Evolutionary conservation across 2,888 invertebrate species (phyloP).

Genomic region (Cyrtodaria siliqua): DNA sequence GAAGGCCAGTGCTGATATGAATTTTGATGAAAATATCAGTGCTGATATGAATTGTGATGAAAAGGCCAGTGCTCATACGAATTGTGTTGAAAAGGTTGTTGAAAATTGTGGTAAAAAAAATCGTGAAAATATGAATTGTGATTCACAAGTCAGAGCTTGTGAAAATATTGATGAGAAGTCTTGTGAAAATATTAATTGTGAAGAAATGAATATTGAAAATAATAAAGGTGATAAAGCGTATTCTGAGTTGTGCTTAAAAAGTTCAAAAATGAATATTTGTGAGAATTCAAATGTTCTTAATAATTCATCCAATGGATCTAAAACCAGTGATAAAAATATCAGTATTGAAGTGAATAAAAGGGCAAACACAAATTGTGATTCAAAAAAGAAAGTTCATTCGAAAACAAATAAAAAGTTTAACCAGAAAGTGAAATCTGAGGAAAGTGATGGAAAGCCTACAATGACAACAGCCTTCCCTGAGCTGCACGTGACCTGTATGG

Average conservation of each 20-base stretch:
- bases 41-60: constrained; percentile 19
- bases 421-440: background rate
- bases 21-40: background rate
- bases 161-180: background rate
- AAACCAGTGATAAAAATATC: constrained; percentile 3
- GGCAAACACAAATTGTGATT: constrained; percentile 19
- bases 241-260: constrained; percentile 19
- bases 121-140: constrained; percentile 22
- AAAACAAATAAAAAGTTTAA: too few species aligned
- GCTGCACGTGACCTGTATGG: constrained; percentile 37
- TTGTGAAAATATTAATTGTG: constrained; percentile 8
- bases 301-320: background rate
- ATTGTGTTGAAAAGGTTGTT: constrained; percentile 20
- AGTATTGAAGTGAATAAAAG: background rate
- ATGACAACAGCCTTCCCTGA: background rate
- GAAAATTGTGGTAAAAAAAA: background rate
- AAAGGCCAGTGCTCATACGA: constrained; percentile 3
- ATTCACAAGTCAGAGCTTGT: background rate
- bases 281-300: constrained; percentile 6
- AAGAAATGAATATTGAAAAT: too few species aligned
- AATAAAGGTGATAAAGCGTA: background rate
- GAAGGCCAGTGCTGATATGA: background rate
- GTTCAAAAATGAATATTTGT: constrained; percentile 25
- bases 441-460: too few species aligned
- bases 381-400: background rate